These are phyloP conservation scores for Melanotaenia trifasciata DNA, from an alignment of 2,797 vertebrate species.

Conservation along the genomic window DNA sequence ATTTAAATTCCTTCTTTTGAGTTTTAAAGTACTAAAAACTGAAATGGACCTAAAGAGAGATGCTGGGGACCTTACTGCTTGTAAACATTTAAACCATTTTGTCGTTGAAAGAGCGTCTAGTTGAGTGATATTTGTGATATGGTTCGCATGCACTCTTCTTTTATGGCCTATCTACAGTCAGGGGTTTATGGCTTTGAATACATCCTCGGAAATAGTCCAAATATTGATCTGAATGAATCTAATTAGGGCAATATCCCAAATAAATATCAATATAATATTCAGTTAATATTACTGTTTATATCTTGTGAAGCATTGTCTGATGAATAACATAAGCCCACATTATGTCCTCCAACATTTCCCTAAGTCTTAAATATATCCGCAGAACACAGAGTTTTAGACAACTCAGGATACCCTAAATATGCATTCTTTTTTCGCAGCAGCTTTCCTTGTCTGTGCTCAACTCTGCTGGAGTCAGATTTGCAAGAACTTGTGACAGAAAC, in stretches of 20 bases:
- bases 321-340: neutral
- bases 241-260: neutral
- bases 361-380: too few relatives aligned
- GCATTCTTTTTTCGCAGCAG: too few relatives aligned
- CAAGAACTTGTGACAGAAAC: neutral
- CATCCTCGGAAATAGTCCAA: neutral
- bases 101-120: too few relatives aligned
- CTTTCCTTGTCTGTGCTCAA: neutral
- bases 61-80: neutral
- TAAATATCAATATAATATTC: neutral
- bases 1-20: neutral
- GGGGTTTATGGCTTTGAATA: neutral
- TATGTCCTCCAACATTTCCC: neutral
- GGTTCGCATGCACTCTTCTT: neutral
- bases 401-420: too few relatives aligned
- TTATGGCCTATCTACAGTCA: neutral
- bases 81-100: neutral
- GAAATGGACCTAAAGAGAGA: neutral
- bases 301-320: neutral
- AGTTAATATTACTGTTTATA: neutral
- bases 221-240: neutral
- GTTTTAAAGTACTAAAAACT: neutral
- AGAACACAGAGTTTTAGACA: too few relatives aligned
- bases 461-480: neutral
- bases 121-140: too few relatives aligned